phyloP scores from a whole-genome alignment of 2,888 invertebrate species.

The Campoletis raptor region DNA sequence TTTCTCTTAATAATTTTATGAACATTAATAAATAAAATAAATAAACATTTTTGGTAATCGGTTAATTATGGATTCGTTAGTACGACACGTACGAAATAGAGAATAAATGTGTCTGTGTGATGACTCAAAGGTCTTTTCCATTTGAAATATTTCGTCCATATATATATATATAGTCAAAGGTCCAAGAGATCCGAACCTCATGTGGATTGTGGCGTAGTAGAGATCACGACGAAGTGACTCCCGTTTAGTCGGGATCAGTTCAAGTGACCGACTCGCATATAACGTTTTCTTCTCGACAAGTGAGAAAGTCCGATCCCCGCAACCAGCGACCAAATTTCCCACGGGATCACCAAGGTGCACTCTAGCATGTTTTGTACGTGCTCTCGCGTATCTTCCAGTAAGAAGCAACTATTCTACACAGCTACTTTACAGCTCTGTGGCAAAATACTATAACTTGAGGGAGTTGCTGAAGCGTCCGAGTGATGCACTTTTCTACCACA shows the following conservation, averaged over 20 bases:
- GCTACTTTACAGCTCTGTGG: conserved; percentile 32
- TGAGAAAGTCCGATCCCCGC: conserved; percentile 30
- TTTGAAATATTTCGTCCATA: conserved; percentile 54
- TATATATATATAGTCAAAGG: conserved; percentile 12
- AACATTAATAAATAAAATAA: not conserved
- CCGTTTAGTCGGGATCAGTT: conserved; percentile 58
- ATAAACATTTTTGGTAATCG: not conserved
- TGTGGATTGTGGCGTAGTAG: conserved; percentile 37
- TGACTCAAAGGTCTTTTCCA: conserved; percentile 14
- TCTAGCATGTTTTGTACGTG: conserved; percentile 35
- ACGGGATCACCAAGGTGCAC: conserved; percentile 49
- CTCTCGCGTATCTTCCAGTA: conserved; percentile 44
- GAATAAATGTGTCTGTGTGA: conserved; percentile 41
- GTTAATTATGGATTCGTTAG: conserved; percentile 5
- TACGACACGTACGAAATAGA: conserved; percentile 19
- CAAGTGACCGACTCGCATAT: conserved; percentile 55
- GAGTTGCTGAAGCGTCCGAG: conserved; percentile 58
- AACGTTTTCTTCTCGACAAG: conserved; percentile 57
- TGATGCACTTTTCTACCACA: conserved; percentile 69
- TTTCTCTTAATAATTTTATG: not conserved
- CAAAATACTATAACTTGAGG: conserved; percentile 41
- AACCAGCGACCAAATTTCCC: conserved; percentile 63
- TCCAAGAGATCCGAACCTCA: conserved; percentile 23
- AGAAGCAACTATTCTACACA: conserved; percentile 63
- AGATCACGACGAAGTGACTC: conserved; percentile 44